Evolutionary conservation across 2,113 vertebrate genomes (phyloP), one percentile per base, ranked within the genome.

Genomic region (Salvator merianae): DNA sequence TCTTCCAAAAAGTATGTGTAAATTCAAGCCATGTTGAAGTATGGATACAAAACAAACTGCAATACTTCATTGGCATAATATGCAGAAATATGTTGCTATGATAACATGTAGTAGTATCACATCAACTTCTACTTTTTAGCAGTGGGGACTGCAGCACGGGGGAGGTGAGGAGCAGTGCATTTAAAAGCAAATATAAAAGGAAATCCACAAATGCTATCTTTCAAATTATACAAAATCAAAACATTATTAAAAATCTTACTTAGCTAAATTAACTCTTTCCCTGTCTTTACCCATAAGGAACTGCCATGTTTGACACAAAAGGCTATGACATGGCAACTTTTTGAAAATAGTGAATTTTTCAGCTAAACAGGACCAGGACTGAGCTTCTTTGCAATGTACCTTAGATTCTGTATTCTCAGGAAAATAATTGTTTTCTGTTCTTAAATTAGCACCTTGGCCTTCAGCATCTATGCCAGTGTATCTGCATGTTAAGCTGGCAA

Each of bases 371-470:
- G 47, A 76, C 71, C 36, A 26, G 66, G 71, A 36, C 8, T 22
- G 7, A 71, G 40, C 55, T 86, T 68, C 0, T 26, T 79, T 89
- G n/a, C 84, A 73, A 34, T 75, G 0, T 1, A 65, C 53, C 77
- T 86, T 79, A 86, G 5, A 71, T n/a, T 0, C 0, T 28, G 62
- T 24, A 86, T 53, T 69, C 84, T 79, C 72, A 85, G 83, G 77
- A 53, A 68, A 78, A 84, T 85, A 70, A 86, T 36, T 79, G 72
- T 63, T 84, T 86, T 74, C 68, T 69, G 66, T 47, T 24, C 30
- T 82, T 79, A 70, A 53, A 79, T 84, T 47, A 72, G 83, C 40
- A 84, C 36, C 24, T 72, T 71, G 32, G 20, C 26, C 65, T 55
- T 84, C 34, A 28, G 59, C 53, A 13, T 40, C 55, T 79, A 68